Evolutionary conservation across 1,140 invertebrate genomes (phyloP).

Genomic region (Hylaeus volcanicus): DNA sequence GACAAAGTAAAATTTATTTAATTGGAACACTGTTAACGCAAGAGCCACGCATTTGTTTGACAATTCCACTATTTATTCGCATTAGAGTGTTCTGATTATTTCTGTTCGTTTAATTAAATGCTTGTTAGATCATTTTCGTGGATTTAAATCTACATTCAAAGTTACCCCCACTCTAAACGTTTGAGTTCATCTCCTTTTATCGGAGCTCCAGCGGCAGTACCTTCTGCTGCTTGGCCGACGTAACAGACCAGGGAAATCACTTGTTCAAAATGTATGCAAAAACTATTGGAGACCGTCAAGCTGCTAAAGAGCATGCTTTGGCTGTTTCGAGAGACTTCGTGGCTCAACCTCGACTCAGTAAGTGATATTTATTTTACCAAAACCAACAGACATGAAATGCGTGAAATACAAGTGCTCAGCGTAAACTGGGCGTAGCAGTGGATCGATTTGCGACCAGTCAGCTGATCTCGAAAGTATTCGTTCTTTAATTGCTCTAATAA

Average conservation of each 20-base stretch:
- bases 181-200: constrained; percentile 58
- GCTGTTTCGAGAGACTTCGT: constrained; percentile 98
- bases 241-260: constrained; percentile 65
- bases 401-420: not conserved
- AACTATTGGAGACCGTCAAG: constrained; percentile 81
- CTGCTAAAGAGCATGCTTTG: constrained; percentile 90
- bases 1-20: not conserved
- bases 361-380: constrained; percentile 80
- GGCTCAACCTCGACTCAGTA: constrained; percentile 97
- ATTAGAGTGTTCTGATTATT: not conserved
- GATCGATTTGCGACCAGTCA: constrained; percentile 75
- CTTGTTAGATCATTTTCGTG: not conserved
- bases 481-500: not conserved
- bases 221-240: constrained; percentile 80
- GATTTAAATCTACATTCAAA: not conserved
- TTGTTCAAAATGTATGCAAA: constrained; percentile 71
- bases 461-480: constrained; percentile 66
- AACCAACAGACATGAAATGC: not conserved
- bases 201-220: constrained; percentile 79
- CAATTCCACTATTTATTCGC: not conserved
- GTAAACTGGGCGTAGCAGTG: constrained; percentile 74
- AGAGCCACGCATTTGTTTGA: not conserved
- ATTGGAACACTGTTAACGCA: not conserved
- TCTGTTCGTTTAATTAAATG: not conserved
- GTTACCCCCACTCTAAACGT: constrained; percentile 4